phyloP scores from a whole-genome alignment of 2,888 invertebrate genomes.

The Noctua fimbriata region DNA sequence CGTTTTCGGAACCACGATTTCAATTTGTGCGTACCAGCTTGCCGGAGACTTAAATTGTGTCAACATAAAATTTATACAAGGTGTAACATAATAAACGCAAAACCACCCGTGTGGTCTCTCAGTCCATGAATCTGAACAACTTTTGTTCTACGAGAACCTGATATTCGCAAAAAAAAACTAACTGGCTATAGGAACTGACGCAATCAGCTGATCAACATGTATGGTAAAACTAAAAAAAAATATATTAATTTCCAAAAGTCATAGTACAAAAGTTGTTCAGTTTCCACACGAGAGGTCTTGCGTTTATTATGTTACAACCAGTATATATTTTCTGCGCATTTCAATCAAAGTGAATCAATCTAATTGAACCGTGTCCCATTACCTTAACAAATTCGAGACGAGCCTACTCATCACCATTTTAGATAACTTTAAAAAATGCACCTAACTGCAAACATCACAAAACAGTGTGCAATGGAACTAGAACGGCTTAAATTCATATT shows the following conservation, averaged over 20 bases:
- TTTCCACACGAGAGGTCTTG: neutral
- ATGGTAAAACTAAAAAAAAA: neutral
- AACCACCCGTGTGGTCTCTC: neutral
- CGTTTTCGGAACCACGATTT: too few relatives aligned
- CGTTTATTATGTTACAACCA: neutral
- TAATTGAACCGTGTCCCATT: neutral
- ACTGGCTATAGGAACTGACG: neutral
- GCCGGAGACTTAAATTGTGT: neutral
- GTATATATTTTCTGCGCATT: neutral
- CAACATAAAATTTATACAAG: neutral
- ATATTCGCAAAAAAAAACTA: neutral
- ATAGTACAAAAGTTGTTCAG: neutral
- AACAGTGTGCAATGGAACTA: constrained; percentile 39
- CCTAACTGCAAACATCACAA: constrained; percentile 25
- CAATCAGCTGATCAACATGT: neutral
- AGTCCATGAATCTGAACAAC: neutral
- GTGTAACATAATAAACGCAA: neutral
- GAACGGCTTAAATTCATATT: constrained; percentile 27
- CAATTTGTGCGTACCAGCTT: neutral
- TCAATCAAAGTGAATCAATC: constrained; percentile 4
- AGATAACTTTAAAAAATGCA: constrained; percentile 35
- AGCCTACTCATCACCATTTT: constrained; percentile 18
- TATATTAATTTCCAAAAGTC: neutral
- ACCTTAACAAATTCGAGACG: constrained; percentile 32
- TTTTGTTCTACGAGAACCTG: neutral